Evolutionary conservation across 2,113 vertebrate species (phyloP), one percentile per base, ranked within the genome.

Genomic region (Xerus inauris): DNA sequence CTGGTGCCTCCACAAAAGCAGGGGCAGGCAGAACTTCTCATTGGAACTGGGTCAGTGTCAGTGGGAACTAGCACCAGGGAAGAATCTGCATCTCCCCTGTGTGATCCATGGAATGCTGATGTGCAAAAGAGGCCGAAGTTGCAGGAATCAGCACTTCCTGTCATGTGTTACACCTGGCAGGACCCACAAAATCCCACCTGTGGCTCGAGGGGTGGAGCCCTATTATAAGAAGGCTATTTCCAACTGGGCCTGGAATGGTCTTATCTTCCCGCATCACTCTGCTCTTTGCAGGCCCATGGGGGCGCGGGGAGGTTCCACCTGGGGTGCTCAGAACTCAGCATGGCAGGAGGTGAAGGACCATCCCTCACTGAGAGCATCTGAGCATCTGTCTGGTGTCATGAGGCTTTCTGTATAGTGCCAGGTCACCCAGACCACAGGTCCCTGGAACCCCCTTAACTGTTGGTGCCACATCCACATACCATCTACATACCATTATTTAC

Each of bases 361-460:
- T 47, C 22, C 2, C 22, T 8, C 62, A 13, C 6, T 45, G 38
- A 75, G 67, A 59, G 40, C 80, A 14, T 30, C 80, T 1, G 67
- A 59, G 40, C 80, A 14, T 30, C 80, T 1, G 0, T 1, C 0
- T 11, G 40, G 30, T 30, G 4, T 1, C 10, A 8, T 14, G 32
- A 9, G 40, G 35, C 65, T 88, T 51, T 84, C 45, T 35, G 0
- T 17, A 3, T 6, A n/a, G 65, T 4, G 14, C 82, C 77, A 72
- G 87, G 35, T 38, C 30, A 47, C 35, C 59, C 8, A 32, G 71
- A 10, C 57, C 1, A 4, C 72, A 82, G 73, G 32, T 22, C 10
- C 42, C 13, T 14, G 13, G 35, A 76, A 62, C 8, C 26, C 0
- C n/a, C 20, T 32, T 38, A 40, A 12, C 72, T 38, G 0, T 2